phyloP scores from a whole-genome alignment of 2,113 vertebrate genomes.

The Propithecus coquereli region DNA sequence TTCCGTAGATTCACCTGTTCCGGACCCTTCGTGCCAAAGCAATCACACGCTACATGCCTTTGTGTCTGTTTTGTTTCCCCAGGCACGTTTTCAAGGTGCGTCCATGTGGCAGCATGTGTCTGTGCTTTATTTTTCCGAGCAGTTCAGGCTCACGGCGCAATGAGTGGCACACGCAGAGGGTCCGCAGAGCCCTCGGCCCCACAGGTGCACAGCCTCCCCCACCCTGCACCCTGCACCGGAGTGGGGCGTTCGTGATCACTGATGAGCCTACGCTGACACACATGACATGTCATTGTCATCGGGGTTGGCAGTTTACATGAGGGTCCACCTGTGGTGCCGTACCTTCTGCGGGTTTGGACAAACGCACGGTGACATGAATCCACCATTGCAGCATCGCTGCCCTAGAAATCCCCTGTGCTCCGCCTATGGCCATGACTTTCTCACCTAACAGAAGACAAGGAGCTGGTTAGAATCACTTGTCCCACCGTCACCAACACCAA shows the following conservation, averaged over 20 bases:
- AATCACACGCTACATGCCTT: fast-evolving
- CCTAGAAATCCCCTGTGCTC: not conserved
- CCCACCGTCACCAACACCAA: not conserved
- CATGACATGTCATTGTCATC: too few species aligned
- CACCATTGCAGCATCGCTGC: not conserved
- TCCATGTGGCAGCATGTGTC: not conserved
- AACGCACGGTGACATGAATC: not conserved
- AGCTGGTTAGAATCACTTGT: fast-evolving
- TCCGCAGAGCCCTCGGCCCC: not conserved
- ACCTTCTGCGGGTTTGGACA: not conserved
- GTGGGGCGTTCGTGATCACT: fast-evolving
- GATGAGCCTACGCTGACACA: not conserved
- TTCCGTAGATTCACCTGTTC: not conserved
- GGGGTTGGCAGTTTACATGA: too few species aligned
- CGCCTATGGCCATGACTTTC: fast-evolving
- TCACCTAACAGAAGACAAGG: not conserved
- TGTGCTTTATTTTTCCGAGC: not conserved
- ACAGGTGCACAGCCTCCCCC: fast-evolving
- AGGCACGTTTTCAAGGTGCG: not conserved
- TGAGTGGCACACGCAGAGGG: not conserved
- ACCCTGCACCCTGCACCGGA: not conserved
- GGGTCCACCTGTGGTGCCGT: fast-evolving
- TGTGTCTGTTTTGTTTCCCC: not conserved
- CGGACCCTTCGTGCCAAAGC: too few species aligned
- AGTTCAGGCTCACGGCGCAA: not conserved